Base-by-base conservation (phyloP, 2,888 invertebrate species). In the Amphipyra tragopoginis region DNA sequence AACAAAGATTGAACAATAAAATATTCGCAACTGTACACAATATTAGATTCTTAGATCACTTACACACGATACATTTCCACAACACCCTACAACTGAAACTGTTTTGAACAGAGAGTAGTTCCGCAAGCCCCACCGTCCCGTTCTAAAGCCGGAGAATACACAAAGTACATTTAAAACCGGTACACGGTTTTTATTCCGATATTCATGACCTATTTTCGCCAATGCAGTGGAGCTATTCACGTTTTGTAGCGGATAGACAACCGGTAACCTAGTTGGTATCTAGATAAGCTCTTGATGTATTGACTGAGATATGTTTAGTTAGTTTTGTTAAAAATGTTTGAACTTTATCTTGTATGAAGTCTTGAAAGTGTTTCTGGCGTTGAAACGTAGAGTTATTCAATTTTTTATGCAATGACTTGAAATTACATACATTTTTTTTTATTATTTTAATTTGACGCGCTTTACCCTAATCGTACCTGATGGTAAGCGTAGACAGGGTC, bases 131-230 rank as follows among this genome's bases (percentile, higher is more conserved):
- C 29, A 7, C 14, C 26, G 26, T 54, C 38, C 50, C 36, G 33
- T 34, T 26, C 13, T 67, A 14, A 53, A 70, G 44, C 52, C 40
- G 43, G 29, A 67, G 44, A 55, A 56, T 54, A 54, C 50, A 64
- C 56, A 57, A 55, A 67, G 68, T 73, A 58, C 44, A 54, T 68
- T 60, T 57, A 53, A 60, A 68, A 62, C 44, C 36, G 34, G 58
- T 61, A 61, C 50, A 56, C 48, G 15, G 47, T 56, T 65, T 75
- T 73, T 65, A 65, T 51, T 60, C 62, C 59, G 56, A 75, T 71
- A 56, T 62, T 63, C 68, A 66, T 75, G 72, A 75, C 72, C 72
- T 49, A 72, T 69, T 75, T 78, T 67, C 61, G 47, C 57, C 56
- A 59, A 69, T 67, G 64, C 66, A 61, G 42, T 57, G 49, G 44